phyloP scores from a whole-genome alignment of 1,140 invertebrate genomes.

The Mactra quadrangularis region DNA sequence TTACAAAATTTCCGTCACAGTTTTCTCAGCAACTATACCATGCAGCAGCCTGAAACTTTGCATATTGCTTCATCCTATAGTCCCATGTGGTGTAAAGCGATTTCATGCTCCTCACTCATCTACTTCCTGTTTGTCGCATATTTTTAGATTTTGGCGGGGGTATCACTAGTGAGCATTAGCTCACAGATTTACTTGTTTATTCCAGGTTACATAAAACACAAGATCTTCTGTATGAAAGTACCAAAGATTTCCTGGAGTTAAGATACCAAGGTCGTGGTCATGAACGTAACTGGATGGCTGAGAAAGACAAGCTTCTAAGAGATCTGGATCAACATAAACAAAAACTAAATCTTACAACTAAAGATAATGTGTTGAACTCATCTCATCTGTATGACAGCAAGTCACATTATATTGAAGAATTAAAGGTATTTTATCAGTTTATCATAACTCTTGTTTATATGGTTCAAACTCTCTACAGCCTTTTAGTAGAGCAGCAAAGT shows the following conservation, averaged over 20 bases:
- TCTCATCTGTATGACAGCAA: constrained; percentile 68
- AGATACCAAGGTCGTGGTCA: constrained; percentile 80
- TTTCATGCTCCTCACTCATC: no score
- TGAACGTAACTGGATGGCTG: constrained; percentile 83
- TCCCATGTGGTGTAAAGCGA: no score
- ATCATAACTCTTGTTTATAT: neutral
- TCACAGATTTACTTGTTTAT: no score
- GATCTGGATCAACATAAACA: constrained; percentile 79
- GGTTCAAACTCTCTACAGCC: no score
- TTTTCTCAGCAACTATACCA: no score
- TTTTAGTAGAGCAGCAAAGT: no score
- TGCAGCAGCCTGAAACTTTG: no score
- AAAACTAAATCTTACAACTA: constrained; percentile 65
- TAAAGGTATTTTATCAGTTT: constrained; percentile 73
- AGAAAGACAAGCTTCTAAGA: constrained; percentile 82
- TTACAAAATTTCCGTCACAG: no score
- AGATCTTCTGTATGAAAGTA: constrained; percentile 83
- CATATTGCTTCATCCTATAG: no score
- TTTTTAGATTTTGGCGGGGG: no score
- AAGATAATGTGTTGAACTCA: constrained; percentile 74
- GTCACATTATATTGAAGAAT: constrained; percentile 74
- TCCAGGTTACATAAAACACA: constrained; percentile 83
- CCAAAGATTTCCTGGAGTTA: constrained; percentile 82
- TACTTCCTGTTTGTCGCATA: no score
- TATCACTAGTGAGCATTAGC: no score